Evolutionary conservation across 2,797 vertebrate species (phyloP).

Genomic region (Loriculus beryllinus): DNA sequence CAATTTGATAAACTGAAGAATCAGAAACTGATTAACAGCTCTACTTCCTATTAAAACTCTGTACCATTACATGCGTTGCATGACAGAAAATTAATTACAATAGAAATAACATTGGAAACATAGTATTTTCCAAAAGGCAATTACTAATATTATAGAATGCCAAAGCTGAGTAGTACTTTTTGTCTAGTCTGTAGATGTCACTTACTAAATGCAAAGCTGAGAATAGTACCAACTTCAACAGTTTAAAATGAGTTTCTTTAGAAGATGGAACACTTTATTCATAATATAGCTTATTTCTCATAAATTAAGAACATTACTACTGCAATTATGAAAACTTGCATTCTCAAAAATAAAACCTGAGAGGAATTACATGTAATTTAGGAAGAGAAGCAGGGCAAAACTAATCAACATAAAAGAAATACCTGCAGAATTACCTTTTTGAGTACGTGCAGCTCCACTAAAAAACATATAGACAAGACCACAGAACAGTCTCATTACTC

Average conservation of each 20-base stretch:
- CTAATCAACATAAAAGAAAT: background rate
- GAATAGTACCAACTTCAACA: background rate
- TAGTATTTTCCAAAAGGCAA: background rate
- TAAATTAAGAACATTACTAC: background rate
- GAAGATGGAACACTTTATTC: background rate
- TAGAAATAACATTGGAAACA: background rate
- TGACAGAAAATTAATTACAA: background rate
- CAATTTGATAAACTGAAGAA: background rate
- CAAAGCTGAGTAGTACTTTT: background rate
- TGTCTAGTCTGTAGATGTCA: background rate
- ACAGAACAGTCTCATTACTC: background rate
- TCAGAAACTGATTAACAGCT: background rate
- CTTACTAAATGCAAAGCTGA: background rate
- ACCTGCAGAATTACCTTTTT: background rate
- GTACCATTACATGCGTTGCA: background rate
- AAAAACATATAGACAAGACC: background rate
- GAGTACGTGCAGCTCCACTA: background rate
- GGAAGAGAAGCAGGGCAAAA: background rate
- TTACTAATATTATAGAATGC: background rate
- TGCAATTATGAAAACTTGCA: background rate
- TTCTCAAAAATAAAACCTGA: background rate
- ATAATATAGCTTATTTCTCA: background rate
- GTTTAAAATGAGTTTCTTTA: background rate
- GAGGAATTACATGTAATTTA: background rate
- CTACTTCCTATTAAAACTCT: background rate